These are phyloP conservation scores for Neoitamus cyanurus DNA, from an alignment of 2,888 invertebrate genomes.

Conservation along the genomic window DNA sequence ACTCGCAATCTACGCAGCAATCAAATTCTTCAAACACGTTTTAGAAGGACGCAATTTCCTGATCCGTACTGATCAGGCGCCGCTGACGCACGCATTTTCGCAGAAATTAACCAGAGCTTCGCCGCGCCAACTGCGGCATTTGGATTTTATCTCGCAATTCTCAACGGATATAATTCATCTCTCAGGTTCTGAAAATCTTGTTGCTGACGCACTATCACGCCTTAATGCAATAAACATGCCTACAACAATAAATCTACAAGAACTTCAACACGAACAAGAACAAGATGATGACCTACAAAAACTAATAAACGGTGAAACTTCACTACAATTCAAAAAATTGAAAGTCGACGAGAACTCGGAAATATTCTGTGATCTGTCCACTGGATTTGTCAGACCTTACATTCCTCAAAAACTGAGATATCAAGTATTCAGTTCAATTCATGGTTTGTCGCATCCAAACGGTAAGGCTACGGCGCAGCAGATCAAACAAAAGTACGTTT, in stretches of 20 bases:
- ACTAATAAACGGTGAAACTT: neutral
- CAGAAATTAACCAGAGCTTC: neutral
- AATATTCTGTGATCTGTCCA: constrained; percentile 8
- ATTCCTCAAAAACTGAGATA: neutral
- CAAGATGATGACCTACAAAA: neutral
- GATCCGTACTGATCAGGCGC: neutral
- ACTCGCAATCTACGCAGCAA: neutral
- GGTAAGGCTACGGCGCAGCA: constrained; percentile 46
- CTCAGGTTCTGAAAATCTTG: neutral
- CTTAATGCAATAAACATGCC: neutral
- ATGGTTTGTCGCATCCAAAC: constrained; percentile 53
- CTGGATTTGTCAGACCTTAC: neutral
- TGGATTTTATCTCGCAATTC: neutral
- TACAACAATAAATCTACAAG: neutral
- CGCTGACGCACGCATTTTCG: neutral
- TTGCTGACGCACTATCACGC: neutral
- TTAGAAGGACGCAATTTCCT: neutral
- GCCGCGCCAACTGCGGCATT: neutral
- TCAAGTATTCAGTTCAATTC: constrained; percentile 42
- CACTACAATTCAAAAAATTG: neutral
- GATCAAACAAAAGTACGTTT: constrained; percentile 52
- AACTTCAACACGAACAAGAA: neutral
- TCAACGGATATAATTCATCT: neutral
- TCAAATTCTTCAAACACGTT: neutral
- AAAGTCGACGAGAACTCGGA: neutral